A percentile compares a stretch with the other conserved stretches of the same genome.
Evolutionary conservation across 2,888 invertebrate genomes (phyloP).

Genomic region (Alloplasta piceator): DNA sequence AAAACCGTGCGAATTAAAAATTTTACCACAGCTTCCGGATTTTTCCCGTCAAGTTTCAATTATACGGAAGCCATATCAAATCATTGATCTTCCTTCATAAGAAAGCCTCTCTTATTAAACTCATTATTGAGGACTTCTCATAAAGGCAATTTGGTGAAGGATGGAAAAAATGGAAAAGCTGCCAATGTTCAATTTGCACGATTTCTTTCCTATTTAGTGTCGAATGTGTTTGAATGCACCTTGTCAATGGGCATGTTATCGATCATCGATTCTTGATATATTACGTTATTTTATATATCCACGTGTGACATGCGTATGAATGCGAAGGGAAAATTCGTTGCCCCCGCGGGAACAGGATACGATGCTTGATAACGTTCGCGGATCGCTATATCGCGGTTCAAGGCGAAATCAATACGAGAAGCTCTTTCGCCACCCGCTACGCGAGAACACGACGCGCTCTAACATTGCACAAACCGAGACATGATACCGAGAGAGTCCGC

Average conservation of each 20-base stretch:
- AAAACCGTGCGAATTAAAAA: too few relatives aligned
- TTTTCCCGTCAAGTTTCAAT: too few relatives aligned
- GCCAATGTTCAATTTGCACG: neutral
- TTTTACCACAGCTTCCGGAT: too few relatives aligned
- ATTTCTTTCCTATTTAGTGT: neutral
- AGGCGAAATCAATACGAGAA: constrained; percentile 64
- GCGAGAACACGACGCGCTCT: constrained; percentile 49
- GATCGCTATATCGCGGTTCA: constrained; percentile 64
- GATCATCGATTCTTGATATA: neutral
- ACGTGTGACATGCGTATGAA: constrained; percentile 30
- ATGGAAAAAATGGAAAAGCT: too few relatives aligned
- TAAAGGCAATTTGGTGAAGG: too few relatives aligned
- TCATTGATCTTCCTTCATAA: too few relatives aligned
- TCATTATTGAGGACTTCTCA: too few relatives aligned
- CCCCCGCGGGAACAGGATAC: constrained; percentile 48
- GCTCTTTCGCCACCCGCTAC: constrained; percentile 63
- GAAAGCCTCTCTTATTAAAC: too few relatives aligned
- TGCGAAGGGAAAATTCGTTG: constrained; percentile 45
- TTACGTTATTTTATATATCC: neutral
- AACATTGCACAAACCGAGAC: constrained; percentile 50
- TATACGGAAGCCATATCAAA: too few relatives aligned
- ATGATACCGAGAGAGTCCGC: constrained; percentile 27
- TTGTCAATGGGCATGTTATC: neutral
- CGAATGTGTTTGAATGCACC: neutral
- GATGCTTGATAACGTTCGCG: constrained; percentile 49